Conservation (phyloP, 2,888 invertebrate species). For the Ethmia dodecea region DNA sequence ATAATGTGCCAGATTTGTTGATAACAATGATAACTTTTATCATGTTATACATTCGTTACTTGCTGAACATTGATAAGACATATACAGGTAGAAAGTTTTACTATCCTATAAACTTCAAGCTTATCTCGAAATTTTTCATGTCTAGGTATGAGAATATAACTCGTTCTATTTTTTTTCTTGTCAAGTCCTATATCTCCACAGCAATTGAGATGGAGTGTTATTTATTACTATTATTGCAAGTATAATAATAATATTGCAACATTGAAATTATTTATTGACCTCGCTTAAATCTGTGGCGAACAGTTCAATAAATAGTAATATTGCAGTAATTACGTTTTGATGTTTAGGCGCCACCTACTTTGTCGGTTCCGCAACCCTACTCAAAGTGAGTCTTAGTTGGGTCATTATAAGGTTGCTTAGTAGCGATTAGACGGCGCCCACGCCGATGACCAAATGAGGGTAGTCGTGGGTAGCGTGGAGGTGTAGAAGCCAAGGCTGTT, state of each 20-base stretch:
- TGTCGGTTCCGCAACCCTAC: slow-evolving; percentile 57
- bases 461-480: slow-evolving; percentile 72
- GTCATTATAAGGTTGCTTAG: slow-evolving; percentile 70
- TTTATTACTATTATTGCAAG: too few relatives aligned
- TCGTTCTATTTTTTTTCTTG: too few relatives aligned
- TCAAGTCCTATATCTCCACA: too few relatives aligned
- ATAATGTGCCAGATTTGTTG: slow-evolving; percentile 57
- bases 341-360: slow-evolving; percentile 58
- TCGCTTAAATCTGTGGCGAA: too few relatives aligned
- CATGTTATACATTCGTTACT: slow-evolving; percentile 47
- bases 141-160: too few relatives aligned
- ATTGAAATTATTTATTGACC: too few relatives aligned
- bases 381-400: slow-evolving; percentile 57
- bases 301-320: too few relatives aligned
- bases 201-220: too few relatives aligned
- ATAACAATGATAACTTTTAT: slow-evolving; percentile 64
- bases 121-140: slow-evolving; percentile 19
- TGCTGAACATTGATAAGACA: slow-evolving; percentile 60
- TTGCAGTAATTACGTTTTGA: slow-evolving; percentile 45
- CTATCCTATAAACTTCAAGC: slow-evolving; percentile 46
- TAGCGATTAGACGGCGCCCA: slow-evolving; percentile 66
- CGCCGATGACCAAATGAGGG: slow-evolving; percentile 73
- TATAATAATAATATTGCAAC: too few relatives aligned
- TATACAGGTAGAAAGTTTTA: slow-evolving; percentile 63
- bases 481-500: slow-evolving; percentile 72